Base-by-base conservation (phyloP, 2,888 invertebrate species). In the Spodoptera exigua region DNA sequence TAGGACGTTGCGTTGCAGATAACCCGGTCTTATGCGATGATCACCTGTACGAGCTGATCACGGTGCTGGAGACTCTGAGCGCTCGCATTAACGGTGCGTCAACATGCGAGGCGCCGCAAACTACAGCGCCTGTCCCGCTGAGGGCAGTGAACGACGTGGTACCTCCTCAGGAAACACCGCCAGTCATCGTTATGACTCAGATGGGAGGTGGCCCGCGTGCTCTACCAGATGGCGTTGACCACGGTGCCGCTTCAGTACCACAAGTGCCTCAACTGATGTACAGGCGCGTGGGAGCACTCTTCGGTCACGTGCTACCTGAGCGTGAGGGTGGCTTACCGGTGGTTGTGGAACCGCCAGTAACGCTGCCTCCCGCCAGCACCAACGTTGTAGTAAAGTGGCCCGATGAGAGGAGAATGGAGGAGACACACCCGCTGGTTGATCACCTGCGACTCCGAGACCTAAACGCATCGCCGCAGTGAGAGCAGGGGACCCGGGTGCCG, bases 11-110 rank as follows among this genome's bases (percentile, higher is more conserved):
- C 35, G 36, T 95, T 94, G 0, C 94, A 97, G 97, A 97, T 85
- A 97, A 97, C 90, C 97, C 97, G 48, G 96, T 97, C 59, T 90
- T 97, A 70, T 97, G 97, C 85, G 96, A 97, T 84, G 96, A 96
- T 55, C 95, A 95, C 10, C 89, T 97, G 58, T 96, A 95, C 70
- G 97, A 97, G 87, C 92, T 97, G 70, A 95, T 95, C 71, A 95
- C 96, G 0, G 94, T 96, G 56, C 95, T 97, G 91, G 96, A 96
- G 82, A 95, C 95, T 34, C 95, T 96, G 82, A 96, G 97, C 80
- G 96, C 97, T 1, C 95, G 96, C 61, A 95, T 97, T 48, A 96
- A 95, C 64, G 97, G 97, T 10, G 95, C 95, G 11, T 95, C 96
- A 0, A 95, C 94, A 46, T 96, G 96, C 76, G 89, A 91, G 40